phyloP scores from a whole-genome alignment of 37 sponge, comb jelly and placozoan genomes.

The Halisarca cf. caerulea region DNA sequence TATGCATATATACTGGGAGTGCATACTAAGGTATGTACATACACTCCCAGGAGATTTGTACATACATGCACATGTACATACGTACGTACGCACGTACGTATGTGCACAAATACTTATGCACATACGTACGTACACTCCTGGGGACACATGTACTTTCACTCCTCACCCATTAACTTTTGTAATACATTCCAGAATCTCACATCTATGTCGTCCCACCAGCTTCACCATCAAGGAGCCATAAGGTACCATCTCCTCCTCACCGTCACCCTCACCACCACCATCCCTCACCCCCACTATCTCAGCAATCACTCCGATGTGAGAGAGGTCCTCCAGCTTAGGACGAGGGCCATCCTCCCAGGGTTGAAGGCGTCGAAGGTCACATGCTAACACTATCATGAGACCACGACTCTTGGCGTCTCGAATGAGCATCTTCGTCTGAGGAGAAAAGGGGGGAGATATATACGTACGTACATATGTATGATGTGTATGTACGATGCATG shows the following conservation, averaged over 20 bases:
- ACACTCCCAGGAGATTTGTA: neutral
- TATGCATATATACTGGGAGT: neutral
- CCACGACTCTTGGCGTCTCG: constrained; percentile 6
- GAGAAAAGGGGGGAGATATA: no score
- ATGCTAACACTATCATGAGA: constrained; percentile 7
- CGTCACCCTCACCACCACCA: constrained; percentile 6
- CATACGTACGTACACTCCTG: neutral
- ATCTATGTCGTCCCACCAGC: constrained; percentile 62
- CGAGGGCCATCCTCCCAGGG: constrained; percentile 1
- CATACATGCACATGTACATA: neutral
- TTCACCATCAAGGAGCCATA: constrained; percentile 62
- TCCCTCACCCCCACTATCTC: constrained; percentile 69
- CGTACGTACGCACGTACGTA: neutral
- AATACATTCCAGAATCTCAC: constrained; percentile 52
- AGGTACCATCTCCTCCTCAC: neutral
- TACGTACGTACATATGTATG: no score
- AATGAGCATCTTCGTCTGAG: constrained; percentile 9
- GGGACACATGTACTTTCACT: neutral
- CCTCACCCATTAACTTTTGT: neutral
- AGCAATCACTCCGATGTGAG: constrained; percentile 65
- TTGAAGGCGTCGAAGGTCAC: neutral
- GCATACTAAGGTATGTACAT: neutral
- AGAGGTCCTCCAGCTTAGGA: constrained; percentile 48
- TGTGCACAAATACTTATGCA: neutral
- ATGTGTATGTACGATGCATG: no score